Evolutionary conservation across 2,888 invertebrate genomes (phyloP).

Genomic region (Parnassius apollo): DNA sequence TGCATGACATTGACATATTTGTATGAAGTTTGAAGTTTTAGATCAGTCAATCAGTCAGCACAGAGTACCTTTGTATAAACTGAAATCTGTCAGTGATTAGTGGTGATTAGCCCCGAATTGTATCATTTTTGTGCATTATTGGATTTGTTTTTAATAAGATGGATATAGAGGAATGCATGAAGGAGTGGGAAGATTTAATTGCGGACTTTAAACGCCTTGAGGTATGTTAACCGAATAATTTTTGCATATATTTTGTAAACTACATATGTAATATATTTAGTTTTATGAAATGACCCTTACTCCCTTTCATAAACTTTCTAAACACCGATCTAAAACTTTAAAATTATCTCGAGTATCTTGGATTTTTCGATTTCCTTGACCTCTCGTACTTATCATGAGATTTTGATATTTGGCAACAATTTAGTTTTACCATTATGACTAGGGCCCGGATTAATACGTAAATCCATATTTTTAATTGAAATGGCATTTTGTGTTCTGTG

Average conservation of each 20-base stretch:
- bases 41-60: too few relatives aligned
- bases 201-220: slow-evolving; percentile 90
- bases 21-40: too few relatives aligned
- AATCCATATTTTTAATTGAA: too few relatives aligned
- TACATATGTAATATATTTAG: slow-evolving; percentile 28
- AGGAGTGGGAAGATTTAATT: slow-evolving; percentile 90
- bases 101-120: slow-evolving; percentile 2
- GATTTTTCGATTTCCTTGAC: not conserved
- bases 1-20: too few relatives aligned
- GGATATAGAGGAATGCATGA: slow-evolving; percentile 83
- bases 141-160: slow-evolving; percentile 46
- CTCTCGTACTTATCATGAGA: too few relatives aligned
- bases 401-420: too few relatives aligned
- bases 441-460: too few relatives aligned
- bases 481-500: too few relatives aligned
- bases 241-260: slow-evolving; percentile 10
- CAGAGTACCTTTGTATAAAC: too few relatives aligned
- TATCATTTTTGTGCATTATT: slow-evolving; percentile 8
- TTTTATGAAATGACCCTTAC: slow-evolving; percentile 13
- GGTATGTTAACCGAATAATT: slow-evolving; percentile 71
- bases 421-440: too few relatives aligned
- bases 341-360: too few relatives aligned
- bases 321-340: not conserved
- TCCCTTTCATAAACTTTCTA: slow-evolving; percentile 11
- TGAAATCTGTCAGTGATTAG: too few relatives aligned